Base-by-base conservation (phyloP, 2,113 vertebrate species). In the Thamnaconus septentrionalis region DNA sequence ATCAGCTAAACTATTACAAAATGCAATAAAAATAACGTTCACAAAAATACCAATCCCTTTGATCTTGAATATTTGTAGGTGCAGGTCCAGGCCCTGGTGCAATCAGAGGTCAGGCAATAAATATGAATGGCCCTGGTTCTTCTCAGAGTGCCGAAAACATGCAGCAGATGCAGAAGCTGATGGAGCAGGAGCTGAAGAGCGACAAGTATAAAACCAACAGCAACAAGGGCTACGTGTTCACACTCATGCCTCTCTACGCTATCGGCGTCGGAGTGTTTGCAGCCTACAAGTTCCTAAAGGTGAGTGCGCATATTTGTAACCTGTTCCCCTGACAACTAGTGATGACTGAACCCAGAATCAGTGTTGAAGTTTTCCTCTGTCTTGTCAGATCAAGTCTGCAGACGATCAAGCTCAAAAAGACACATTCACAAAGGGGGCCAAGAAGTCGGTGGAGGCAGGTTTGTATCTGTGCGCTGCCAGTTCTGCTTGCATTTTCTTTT, bases 261-360 rank as follows among this genome's bases (percentile, higher is more conserved):
- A 88, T 95, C 43, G 93, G 94, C 48, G 94, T 96, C 6, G 94
- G 94, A 18, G 85, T 94, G 56, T 96, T 95, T 81, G 95, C 94
- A n/a, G 93, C 88, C 0, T 96, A 95, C 84, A 95, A 96, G 85
- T 94, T 96, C 61, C 56, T 95, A 43, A 95, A 96, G 91, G 95
- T 95, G 50, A 52, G n/a, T 45, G 7, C 5, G 7, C 1, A 45
- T 5, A 3, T 7, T 7, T 45, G 5, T 45, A 45, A 31, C 18
- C 18, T 31, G 18, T 45, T 45, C 44, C 5, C 44, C 44, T 45
- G 44, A 45, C 7, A 7, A 10, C 7, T 9, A 7, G 3, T 51
- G n/a, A 7, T 3, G 11, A 4, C 5, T 45, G 18, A 7, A 53
- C 11, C 51, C 5, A 10, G 9, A 0, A 12, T 57, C 3, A 0